phyloP scores from a whole-genome alignment of 2,113 vertebrate genomes.

The Amblyornis subalaris region DNA sequence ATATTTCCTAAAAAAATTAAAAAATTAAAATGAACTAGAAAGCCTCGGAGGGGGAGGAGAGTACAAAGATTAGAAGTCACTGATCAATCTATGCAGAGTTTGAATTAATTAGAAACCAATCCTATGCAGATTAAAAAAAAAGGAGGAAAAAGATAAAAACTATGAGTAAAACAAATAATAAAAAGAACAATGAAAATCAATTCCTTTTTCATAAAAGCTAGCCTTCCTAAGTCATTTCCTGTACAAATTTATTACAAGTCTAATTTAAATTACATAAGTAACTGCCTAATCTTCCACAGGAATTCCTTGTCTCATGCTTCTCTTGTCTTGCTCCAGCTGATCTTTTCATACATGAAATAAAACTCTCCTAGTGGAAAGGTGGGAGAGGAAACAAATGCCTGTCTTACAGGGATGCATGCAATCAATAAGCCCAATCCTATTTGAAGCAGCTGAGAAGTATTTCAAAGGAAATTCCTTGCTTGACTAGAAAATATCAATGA shows the following conservation, averaged over 20 bases:
- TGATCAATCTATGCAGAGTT: not conserved
- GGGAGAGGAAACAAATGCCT: not conserved
- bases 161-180: not conserved
- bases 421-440: not conserved
- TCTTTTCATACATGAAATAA: not conserved
- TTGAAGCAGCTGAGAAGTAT: not conserved
- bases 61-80: not conserved
- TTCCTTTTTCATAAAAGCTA: not conserved
- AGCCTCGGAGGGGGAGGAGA: not conserved
- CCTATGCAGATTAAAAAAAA: not conserved
- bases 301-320: not conserved
- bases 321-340: not conserved
- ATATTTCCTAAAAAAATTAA: not conserved
- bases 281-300: slow-evolving; percentile 4
- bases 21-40: not conserved
- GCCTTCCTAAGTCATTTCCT: not conserved
- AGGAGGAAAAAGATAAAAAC: not conserved
- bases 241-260: slow-evolving; percentile 18
- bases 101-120: slow-evolving; percentile 19
- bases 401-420: not conserved
- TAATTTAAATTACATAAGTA: slow-evolving; percentile 17
- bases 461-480: not conserved
- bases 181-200: not conserved
- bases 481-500: not conserved
- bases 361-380: not conserved